These are phyloP conservation scores for Porites cylindrica DNA, from an alignment of 92 coral and sea anemone species.

Conservation along the genomic window DNA sequence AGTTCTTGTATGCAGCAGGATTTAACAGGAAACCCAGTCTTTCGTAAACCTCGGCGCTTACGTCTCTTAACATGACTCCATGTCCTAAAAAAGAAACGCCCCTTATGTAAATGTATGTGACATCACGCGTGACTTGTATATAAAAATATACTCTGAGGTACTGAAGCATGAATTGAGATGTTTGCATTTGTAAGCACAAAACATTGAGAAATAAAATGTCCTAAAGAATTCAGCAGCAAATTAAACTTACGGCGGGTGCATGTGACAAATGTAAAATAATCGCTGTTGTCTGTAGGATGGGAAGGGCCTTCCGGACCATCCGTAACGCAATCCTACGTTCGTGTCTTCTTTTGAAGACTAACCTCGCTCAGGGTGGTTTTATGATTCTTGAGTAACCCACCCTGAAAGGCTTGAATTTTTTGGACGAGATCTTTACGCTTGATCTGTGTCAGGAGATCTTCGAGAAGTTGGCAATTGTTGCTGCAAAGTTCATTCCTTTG, in stretches of 20 bases:
- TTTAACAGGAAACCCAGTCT: slow-evolving; percentile 40
- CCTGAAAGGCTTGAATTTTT: slow-evolving; percentile 11
- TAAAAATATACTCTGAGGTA: no score
- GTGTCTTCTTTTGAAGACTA: not conserved
- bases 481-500: slow-evolving; percentile 11
- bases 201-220: not conserved
- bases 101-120: no score
- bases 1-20: slow-evolving; percentile 20
- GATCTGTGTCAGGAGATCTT: slow-evolving; percentile 32
- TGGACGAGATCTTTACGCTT: slow-evolving; percentile 16
- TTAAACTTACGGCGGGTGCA: not conserved
- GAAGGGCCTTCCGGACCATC: not conserved
- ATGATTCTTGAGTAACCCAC: not conserved
- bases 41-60: slow-evolving; percentile 25
- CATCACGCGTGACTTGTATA: no score
- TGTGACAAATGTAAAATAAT: not conserved
- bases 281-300: not conserved
- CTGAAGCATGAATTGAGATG: not conserved
- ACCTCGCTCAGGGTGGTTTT: not conserved
- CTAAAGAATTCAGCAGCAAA: not conserved
- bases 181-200: not conserved
- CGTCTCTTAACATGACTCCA: slow-evolving; percentile 25
- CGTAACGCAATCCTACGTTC: not conserved
- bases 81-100: not conserved
- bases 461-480: not conserved